Base-by-base conservation (phyloP, 1,140 invertebrate genomes). In the Calosoma granatense region DNA sequence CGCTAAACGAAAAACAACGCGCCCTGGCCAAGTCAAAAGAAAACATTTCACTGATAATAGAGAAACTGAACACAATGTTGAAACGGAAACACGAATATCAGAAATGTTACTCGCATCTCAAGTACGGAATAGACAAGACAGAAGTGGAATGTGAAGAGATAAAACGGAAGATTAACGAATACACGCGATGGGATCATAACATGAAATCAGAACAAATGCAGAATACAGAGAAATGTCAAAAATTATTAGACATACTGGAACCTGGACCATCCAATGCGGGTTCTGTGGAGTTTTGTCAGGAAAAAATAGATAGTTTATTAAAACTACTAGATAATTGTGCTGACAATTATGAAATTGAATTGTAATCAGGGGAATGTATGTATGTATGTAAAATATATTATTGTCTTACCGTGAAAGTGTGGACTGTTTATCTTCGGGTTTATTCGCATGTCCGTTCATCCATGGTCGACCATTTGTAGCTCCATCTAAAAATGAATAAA, bases 371-470 rank as follows among this genome's bases (percentile, higher is more conserved):
- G 17, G 15, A 6, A 47, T 47, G 6, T 12, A 11, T 47, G 41
- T 47, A 12, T 12, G 41, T 9, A 47, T 47, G 15, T 47, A 47
- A 47, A 47, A 6, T 36, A 36, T 9, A 47, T 12, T n/a, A n/a
- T n/a, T n/a, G n/a, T n/a, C 3, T 71, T 64, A 72, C 72, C 71
- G 70, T 19, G 70, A 73, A 52, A 73, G 58, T 47, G 72, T 73
- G 22, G 72, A 73, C 58, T 72, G 70, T 62, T 72, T 72, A 56
- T 73, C 72, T 60, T 73, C 72, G 6, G 66, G 64, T 67, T 72
- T 72, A 22, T 60, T 59, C 26, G 65, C 65, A 60, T 70, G 70
- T 26, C 72, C 72, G 59, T 73, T 73, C 64, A 71, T 64, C 65
- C 71, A 73, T 15, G 69, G 65, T 59, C 70, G 60, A 17, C 65